Evolutionary conservation across 2,113 vertebrate species (phyloP), one percentile per base, ranked within the genome.

Genomic region (Dolichallabes microphthalmus): DNA sequence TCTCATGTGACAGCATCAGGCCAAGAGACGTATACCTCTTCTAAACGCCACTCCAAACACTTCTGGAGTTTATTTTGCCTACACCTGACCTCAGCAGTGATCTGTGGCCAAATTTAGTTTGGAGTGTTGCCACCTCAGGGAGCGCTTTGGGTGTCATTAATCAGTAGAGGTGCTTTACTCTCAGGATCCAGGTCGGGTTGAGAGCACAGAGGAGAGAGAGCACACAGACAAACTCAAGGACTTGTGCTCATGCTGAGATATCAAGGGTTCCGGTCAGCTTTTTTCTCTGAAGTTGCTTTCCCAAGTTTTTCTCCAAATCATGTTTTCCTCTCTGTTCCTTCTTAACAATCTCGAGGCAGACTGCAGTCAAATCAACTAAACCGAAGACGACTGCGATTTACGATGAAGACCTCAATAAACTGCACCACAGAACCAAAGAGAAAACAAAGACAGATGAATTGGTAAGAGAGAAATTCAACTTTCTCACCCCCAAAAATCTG

Each of bases 21-120:
- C 81, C 61, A 25, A 68, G 25, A 79, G 75, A 82, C 60, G 83
- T 76, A 77, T 80, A 80, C 58, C 32, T 83, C 73, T 88, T 61
- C 76, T 75, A 55, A 45, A 83, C 78, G 69, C 82, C 87, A 85
- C 86, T 86, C 84, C 80, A 76, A 45, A 83, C 80, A 35, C 84
- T 83, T 66, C 53, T 75, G 68, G 76, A 82, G 87, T 91, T 89
- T 90, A 88, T 89, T 87, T 89, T 90, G 80, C 90, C 87, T 88
- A 87, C 86, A 91, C 86, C 87, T 92, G 89, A 92, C 90, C 90
- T 87, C 77, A 57, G 82, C 79, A 86, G 87, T 86, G 87, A 89
- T 88, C 86, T 88, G 87, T 88, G 88, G 91, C 90, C 90, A 92
- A 88, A 89, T 91, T 91, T 90, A 88, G 87, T 89, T 91, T 92